A percentile compares a stretch with the other conserved stretches of the same genome.
Conservation (phyloP, 2,797 vertebrate genomes). For the Rallus crepitans region DNA sequence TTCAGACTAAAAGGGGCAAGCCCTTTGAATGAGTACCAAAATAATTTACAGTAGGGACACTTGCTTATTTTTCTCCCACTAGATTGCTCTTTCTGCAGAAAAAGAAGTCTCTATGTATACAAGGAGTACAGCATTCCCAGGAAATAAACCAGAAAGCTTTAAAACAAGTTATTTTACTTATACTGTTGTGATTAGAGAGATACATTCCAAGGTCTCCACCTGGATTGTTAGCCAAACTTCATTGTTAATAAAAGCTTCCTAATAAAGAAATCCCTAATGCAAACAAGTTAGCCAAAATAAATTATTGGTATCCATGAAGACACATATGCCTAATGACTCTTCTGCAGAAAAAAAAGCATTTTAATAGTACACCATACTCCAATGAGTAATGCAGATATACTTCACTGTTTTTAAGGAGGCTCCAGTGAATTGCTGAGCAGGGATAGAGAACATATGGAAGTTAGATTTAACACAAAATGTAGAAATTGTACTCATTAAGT, state of each 20-base stretch:
- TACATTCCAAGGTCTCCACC: background rate
- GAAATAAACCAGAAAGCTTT: background rate
- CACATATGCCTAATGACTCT: background rate
- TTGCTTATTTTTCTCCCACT: background rate
- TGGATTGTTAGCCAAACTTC: background rate
- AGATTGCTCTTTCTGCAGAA: background rate
- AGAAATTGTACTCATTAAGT: background rate
- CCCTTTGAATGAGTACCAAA: background rate
- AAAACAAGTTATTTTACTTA: background rate
- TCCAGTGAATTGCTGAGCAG: background rate
- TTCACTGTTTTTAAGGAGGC: background rate
- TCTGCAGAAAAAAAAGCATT: background rate
- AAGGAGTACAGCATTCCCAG: background rate
- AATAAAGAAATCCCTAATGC: background rate
- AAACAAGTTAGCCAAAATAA: background rate
- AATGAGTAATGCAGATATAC: background rate
- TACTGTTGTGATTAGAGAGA: background rate
- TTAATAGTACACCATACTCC: background rate
- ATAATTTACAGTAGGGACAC: background rate
- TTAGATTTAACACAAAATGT: background rate
- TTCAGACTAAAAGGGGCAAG: background rate
- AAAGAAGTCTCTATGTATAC: background rate
- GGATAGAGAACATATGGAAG: background rate
- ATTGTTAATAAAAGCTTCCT: background rate
- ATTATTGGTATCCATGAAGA: background rate